Evolutionary conservation across 2,797 vertebrate species (phyloP).

Genomic region (Gobio occitaniae): DNA sequence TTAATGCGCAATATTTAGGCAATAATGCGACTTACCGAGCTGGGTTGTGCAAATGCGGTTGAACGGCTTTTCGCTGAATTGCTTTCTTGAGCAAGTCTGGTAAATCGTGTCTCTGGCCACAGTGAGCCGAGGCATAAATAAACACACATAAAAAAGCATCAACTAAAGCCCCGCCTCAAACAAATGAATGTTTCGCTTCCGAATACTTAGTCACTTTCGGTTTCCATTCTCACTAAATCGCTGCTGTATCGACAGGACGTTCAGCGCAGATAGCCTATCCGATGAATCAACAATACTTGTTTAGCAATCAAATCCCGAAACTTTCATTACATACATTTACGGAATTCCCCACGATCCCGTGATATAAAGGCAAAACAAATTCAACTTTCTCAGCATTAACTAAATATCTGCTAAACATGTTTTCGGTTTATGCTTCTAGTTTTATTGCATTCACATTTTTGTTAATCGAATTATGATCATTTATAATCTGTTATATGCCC

Average conservation of each 20-base stretch:
- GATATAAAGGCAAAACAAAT: not conserved
- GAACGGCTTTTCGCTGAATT: not conserved
- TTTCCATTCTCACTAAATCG: constrained; percentile 35
- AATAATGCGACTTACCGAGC: not conserved
- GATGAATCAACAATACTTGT: not conserved
- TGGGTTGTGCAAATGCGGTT: not conserved
- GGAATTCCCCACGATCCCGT: not conserved
- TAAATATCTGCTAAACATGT: not conserved
- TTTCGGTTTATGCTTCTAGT: not conserved
- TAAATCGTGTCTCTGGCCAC: not conserved
- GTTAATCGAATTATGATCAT: not conserved
- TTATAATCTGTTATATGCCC: not conserved
- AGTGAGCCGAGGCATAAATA: not conserved
- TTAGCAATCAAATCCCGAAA: not conserved
- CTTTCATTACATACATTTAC: not conserved
- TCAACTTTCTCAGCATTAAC: not conserved
- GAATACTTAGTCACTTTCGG: not conserved
- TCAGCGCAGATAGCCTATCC: no score
- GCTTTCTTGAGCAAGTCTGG: not conserved
- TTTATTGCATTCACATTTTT: not conserved
- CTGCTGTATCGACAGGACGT: no score
- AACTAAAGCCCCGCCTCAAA: not conserved
- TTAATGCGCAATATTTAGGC: no score
- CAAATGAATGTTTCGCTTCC: constrained; percentile 48
- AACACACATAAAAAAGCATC: not conserved